A percentile compares a stretch with the other conserved stretches of the same genome.
These are phyloP conservation scores for Ornithoptera priamus DNA, from an alignment of 2,888 invertebrate genomes.

Conservation along the genomic window DNA sequence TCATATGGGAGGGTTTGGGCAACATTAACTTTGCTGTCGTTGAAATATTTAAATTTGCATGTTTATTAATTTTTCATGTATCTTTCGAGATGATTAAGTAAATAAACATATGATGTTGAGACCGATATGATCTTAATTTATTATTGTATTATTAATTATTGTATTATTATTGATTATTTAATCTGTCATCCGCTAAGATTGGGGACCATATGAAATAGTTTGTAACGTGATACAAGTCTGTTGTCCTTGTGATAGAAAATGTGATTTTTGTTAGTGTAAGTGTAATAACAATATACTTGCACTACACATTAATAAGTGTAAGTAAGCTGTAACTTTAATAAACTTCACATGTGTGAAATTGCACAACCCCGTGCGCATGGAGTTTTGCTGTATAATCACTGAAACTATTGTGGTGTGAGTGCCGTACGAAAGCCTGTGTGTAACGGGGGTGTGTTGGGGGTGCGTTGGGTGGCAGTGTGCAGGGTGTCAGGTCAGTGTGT, in stretches of 20 bases:
- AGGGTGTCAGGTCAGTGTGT: constrained; percentile 66
- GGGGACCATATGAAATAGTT: constrained; percentile 38
- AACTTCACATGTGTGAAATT: constrained; percentile 27
- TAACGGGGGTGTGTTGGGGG: constrained; percentile 47
- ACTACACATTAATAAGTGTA: too few relatives aligned
- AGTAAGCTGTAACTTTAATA: constrained; percentile 20
- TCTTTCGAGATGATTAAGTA: too few relatives aligned
- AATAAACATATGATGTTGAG: too few relatives aligned
- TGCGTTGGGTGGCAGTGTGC: constrained; percentile 39
- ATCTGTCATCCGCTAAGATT: constrained; percentile 36
- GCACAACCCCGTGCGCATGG: constrained; percentile 14
- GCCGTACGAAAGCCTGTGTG: constrained; percentile 34
- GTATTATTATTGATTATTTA: constrained; percentile 1
- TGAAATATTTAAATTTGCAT: too few relatives aligned
- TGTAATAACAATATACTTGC: constrained; percentile 13
- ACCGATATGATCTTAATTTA: too few relatives aligned
- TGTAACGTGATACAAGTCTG: constrained; percentile 36
- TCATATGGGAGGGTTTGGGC: too few relatives aligned
- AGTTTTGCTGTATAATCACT: constrained; percentile 15
- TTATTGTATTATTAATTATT: too few relatives aligned
- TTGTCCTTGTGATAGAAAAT: constrained; percentile 8
- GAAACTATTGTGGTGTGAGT: constrained; percentile 34
- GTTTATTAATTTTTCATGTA: too few relatives aligned
- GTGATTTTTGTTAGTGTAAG: constrained; percentile 10
- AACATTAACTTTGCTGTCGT: too few relatives aligned